Evolutionary conservation across 2,888 invertebrate species (phyloP), one percentile per base, ranked within the genome.

Genomic region (Parnassius orleans): DNA sequence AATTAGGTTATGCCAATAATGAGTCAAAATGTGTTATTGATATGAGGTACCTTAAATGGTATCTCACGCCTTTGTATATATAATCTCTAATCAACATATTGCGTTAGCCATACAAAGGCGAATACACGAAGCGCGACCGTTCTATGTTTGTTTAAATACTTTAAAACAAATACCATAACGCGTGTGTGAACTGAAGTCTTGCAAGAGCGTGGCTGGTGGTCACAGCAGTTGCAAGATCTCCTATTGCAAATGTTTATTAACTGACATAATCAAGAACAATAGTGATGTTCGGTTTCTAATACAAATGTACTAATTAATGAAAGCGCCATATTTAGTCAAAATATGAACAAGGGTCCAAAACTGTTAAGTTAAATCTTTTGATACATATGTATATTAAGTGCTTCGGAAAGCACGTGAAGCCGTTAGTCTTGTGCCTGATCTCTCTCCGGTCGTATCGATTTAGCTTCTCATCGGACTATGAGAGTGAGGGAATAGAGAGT

Each of bases 31-130:
- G 46, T 60, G 41, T 9, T 60, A 47, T 53, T 11, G 14, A 53
- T 10, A 42, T 57, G 51, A 59, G 53, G 47, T 3, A 53, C 19
- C 14, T 33, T 10, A 48, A 53, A 48, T 42, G 47, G 47, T 41
- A 48, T 42, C 46, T 59, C 53, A 59, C 53, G 47, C 52, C 10
- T 9, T 33, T 46, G 44, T 10, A 53, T 60, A n/a, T n/a, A n/a
- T 24, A 53, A 53, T 19, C n/a, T n/a, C 43, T 12, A 53, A 53
- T 58, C 44, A 58, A 53, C 52, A 52, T 53, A 53, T 60, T 60
- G 60, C 53, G 19, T 33, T 14, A 42, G 42, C 19, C 15, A 24
- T 19, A 60, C 42, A 33, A 7, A 7, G 33, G 33, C 10, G 46
- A 41, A 47, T 11, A 53, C 53, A 44, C 43, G 15, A 33, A 56